Percentiles rank a stretch among this genome's conserved stretches.
phyloP scores from a whole-genome alignment of 1,140 invertebrate genomes.

The Orius laevigatus region DNA sequence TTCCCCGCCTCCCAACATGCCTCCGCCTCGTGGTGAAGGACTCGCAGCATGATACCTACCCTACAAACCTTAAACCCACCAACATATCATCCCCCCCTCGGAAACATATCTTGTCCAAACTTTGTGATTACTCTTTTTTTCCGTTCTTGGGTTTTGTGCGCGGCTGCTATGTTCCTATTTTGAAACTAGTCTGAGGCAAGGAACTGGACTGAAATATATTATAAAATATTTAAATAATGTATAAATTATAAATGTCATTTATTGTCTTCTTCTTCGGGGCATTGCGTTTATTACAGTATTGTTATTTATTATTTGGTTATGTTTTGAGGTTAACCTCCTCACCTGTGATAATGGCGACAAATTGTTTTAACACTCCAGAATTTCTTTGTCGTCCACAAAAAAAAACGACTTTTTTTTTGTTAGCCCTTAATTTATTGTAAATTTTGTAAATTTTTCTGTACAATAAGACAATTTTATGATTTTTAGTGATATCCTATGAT shows the following conservation, averaged over 20 bases:
- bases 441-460: slow-evolving; percentile 14
- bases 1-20: slow-evolving; percentile 24
- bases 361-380: slow-evolving; percentile 4
- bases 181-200: slow-evolving; percentile 24
- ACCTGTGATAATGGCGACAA: slow-evolving; percentile 10
- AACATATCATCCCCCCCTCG: not conserved
- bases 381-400: not conserved
- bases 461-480: slow-evolving; percentile 9
- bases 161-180: slow-evolving; percentile 26
- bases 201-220: slow-evolving; percentile 6
- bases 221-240: slow-evolving; percentile 8
- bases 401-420: slow-evolving; percentile 5
- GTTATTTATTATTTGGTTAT: slow-evolving; percentile 11
- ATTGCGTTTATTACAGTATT: slow-evolving; percentile 13
- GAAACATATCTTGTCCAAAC: slow-evolving; percentile 4
- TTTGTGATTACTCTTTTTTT: slow-evolving; percentile 2
- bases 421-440: slow-evolving; percentile 10
- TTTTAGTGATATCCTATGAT: slow-evolving; percentile 12
- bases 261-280: slow-evolving; percentile 8
- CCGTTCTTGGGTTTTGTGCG: slow-evolving; percentile 5
- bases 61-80: slow-evolving; percentile 1
- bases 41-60: slow-evolving; percentile 29
- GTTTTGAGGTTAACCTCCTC: not conserved
- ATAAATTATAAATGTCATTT: slow-evolving; percentile 10
- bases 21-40: slow-evolving; percentile 31